Base-by-base conservation (phyloP, 2,113 vertebrate species). In the Nothoprocta perdicaria region DNA sequence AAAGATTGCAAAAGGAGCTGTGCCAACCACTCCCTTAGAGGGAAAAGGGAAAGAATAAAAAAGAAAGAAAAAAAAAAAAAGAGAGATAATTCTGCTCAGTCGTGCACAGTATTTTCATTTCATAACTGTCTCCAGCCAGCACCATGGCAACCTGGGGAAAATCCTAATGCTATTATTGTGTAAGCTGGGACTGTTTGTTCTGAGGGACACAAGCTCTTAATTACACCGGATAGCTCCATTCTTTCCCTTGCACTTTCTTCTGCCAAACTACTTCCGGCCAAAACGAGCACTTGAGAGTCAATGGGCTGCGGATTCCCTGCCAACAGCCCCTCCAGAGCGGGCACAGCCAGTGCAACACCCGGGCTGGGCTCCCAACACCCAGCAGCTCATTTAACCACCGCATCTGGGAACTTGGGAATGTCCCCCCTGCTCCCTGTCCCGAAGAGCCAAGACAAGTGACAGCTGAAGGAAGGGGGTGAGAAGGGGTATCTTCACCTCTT, bases 91-190 rank as follows among this genome's bases (percentile, higher is more conserved):
- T 95, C 94, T 94, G 92, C 93, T 95, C 94, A 84, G 93, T 89
- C 85, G 92, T 91, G 95, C 90, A 90, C 26, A 92, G 94, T 94
- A 91, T 94, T 92, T 95, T 92, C 83, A 95, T 96, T 97, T 97
- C 95, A 96, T 96, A 95, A 96, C 94, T 84, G 91, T 84, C 94
- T 96, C 95, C 93, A 94, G 94, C 73, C 88, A 95, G 90, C 80
- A 81, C 96, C 94, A 96, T 96, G 89, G 96, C 93, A 97, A 97
- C 95, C 89, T 93, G 92, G 80, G 95, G 96, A 97, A 96, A 96
- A 96, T 95, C 94, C 95, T 89, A 95, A 93, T 95, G 91, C 93
- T 96, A 92, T 93, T 95, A 94, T 95, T 94, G 89, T 93, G 90
- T 87, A 95, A 96, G 93, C 92, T 86, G 80, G 85, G 75, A 95